Conservation (phyloP, 2,797 vertebrate species). For the Simalia tracyae region DNA sequence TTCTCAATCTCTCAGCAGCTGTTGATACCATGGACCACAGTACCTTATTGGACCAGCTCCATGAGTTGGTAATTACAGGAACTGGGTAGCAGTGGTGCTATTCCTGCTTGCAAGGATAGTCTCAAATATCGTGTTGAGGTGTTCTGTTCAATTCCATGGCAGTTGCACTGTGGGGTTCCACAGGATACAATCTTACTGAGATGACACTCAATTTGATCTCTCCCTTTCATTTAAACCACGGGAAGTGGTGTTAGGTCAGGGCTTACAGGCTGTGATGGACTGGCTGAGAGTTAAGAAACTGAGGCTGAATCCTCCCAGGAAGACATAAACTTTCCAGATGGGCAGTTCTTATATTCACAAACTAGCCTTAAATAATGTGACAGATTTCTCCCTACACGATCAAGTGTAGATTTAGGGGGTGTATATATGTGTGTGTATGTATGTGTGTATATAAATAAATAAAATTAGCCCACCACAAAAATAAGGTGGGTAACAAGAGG, state of each 20-base stretch:
- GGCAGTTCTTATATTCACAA: background rate
- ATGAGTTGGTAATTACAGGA: background rate
- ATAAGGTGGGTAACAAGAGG: background rate
- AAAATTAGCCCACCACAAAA: no score
- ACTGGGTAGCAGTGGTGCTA: background rate
- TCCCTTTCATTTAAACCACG: background rate
- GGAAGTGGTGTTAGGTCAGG: background rate
- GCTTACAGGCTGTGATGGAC: background rate
- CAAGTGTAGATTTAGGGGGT: background rate
- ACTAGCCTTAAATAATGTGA: background rate
- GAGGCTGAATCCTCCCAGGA: background rate
- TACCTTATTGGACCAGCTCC: background rate
- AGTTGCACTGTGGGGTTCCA: background rate
- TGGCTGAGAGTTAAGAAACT: background rate
- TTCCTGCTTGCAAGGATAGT: background rate
- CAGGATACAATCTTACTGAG: background rate
- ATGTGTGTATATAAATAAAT: no score
- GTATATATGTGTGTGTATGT: no score
- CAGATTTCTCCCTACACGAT: background rate
- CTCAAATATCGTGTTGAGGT: background rate
- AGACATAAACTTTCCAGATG: background rate
- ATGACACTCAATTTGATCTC: background rate
- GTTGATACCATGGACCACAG: background rate
- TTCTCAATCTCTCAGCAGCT: background rate
- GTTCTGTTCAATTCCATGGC: background rate